phyloP scores from a whole-genome alignment of 2,888 invertebrate genomes.

The Cybosia mesomella region DNA sequence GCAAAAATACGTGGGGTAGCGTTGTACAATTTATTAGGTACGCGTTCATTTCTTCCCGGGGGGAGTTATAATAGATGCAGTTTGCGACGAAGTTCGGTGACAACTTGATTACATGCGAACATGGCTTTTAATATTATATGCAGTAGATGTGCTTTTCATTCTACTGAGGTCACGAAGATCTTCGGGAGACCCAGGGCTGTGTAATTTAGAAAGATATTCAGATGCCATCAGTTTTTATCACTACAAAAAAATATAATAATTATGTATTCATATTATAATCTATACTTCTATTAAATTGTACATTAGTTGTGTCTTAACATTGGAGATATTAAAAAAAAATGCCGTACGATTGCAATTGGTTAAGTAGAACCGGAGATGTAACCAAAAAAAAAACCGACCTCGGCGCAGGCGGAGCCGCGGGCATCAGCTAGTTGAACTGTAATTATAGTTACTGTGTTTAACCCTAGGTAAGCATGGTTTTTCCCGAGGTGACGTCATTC shows the following conservation, averaged over 20 bases:
- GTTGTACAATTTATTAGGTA: neutral
- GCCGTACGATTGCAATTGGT: too few species aligned
- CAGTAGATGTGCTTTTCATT: neutral
- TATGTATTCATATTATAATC: too few species aligned
- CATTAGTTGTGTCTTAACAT: too few species aligned
- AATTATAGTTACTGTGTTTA: neutral
- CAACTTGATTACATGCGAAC: neutral
- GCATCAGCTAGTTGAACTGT: neutral
- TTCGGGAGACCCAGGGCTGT: too few species aligned
- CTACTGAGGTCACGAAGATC: too few species aligned
- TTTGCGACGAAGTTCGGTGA: neutral
- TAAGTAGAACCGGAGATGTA: too few species aligned
- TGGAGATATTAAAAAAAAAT: too few species aligned
- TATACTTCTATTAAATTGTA: too few species aligned
- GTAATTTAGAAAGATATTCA: neutral
- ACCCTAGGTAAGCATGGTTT: constrained; percentile 8
- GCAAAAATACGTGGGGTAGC: neutral
- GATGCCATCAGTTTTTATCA: neutral
- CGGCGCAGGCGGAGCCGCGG: too few species aligned
- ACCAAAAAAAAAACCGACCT: too few species aligned
- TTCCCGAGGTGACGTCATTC: constrained; percentile 15
- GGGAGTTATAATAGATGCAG: neutral
- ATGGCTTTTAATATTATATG: neutral
- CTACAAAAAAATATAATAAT: neutral
- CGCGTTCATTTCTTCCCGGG: neutral